Conservation (phyloP, 2,797 vertebrate genomes). For the Enteromius argenteus region DNA sequence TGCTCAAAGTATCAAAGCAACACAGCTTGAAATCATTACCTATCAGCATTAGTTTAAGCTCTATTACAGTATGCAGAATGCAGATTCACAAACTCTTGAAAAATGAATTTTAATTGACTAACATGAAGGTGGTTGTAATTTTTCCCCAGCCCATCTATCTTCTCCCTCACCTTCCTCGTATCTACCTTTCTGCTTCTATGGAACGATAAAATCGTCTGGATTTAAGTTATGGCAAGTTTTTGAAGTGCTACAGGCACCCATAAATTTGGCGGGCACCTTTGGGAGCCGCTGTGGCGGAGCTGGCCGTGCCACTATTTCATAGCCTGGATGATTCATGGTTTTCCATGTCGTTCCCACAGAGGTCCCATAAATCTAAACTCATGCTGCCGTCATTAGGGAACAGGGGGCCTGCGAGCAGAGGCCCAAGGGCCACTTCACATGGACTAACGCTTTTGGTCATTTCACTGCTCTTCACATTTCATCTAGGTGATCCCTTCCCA, state of each 20-base stretch:
- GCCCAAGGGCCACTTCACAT: conserved; percentile 58
- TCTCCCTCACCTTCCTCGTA: conserved; percentile 56
- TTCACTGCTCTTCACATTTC: conserved; percentile 60
- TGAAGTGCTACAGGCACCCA: conserved; percentile 91
- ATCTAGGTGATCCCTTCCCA: conserved; percentile 47
- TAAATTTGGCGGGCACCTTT: conserved; percentile 96
- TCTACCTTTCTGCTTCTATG: conserved; percentile 71
- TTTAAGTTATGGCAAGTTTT: conserved; percentile 91
- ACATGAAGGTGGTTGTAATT: conserved; percentile 77
- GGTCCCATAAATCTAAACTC: conserved; percentile 86
- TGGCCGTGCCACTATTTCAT: conserved; percentile 82
- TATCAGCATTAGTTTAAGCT: conserved; percentile 65
- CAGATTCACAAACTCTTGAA: conserved; percentile 47
- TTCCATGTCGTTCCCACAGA: conserved; percentile 87
- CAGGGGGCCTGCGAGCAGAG: conserved; percentile 38
- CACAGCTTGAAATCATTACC: conserved; percentile 64
- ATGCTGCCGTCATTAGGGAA: conserved; percentile 69
- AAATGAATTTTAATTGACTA: conserved; percentile 78
- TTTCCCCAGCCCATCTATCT: conserved; percentile 78
- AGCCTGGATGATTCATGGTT: conserved; percentile 89
- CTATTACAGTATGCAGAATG: conserved; percentile 52
- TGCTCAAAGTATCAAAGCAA: conserved; percentile 51
- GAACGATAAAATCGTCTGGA: conserved; percentile 91
- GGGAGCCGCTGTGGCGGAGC: conserved; percentile 73
- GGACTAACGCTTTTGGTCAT: conserved; percentile 60